Percentiles rank a stretch among this genome's conserved stretches.
Conservation (phyloP, 2,888 invertebrate genomes). For the Amphiduros pacificus region DNA sequence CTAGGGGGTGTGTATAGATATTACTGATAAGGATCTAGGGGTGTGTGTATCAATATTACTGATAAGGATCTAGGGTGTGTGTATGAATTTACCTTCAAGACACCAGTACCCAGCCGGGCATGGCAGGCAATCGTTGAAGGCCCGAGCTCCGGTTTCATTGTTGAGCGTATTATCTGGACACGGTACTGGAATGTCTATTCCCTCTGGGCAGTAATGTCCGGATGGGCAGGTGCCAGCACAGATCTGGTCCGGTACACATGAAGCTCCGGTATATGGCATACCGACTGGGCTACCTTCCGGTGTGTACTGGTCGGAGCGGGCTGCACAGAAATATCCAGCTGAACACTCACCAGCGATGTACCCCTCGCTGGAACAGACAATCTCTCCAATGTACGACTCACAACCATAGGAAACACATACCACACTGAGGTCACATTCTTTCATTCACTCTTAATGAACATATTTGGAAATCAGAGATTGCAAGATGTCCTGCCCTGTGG, state of each 20-base stretch:
- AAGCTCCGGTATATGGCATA: conserved; percentile 23
- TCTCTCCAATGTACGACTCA: no score
- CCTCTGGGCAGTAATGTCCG: conserved; percentile 50
- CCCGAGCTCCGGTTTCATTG: conserved; percentile 39
- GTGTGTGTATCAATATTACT: no score
- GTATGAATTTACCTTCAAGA: conserved; percentile 43
- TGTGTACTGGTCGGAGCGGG: conserved; percentile 43
- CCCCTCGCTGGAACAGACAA: conserved; percentile 43
- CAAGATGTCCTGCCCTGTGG: no score
- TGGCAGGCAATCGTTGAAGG: conserved; percentile 42
- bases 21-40: no score
- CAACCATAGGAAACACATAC: no score
- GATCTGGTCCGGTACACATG: conserved; percentile 27
- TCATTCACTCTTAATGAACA: no score
- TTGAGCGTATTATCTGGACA: conserved; percentile 52
- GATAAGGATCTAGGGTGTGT: no score
- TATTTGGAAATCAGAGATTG: no score
- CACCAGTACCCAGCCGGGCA: conserved; percentile 55
- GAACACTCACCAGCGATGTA: conserved; percentile 45
- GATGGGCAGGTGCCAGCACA: conserved; percentile 54
- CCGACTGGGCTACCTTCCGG: conserved; percentile 37
- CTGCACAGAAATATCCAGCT: conserved; percentile 52
- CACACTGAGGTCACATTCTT: no score
- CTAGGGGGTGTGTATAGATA: no score
- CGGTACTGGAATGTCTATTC: conserved; percentile 39